Evolutionary conservation across 2,888 invertebrate genomes (phyloP).

Genomic region (Hirtodrosophila histrioides): DNA sequence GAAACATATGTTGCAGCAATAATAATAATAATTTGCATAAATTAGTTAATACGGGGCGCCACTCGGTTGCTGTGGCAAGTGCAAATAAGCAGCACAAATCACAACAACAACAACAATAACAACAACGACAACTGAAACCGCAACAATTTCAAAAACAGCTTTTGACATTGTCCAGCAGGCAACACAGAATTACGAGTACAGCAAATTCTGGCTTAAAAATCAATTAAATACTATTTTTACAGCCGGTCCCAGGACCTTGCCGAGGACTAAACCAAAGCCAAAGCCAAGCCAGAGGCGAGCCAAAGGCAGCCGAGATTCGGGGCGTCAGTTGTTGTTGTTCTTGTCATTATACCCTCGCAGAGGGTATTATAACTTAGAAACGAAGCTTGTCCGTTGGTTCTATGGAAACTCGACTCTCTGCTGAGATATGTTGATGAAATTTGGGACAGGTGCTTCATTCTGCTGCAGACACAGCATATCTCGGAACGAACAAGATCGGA

Average conservation of each 20-base stretch:
- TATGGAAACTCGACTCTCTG: too few relatives aligned
- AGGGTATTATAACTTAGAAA: not conserved
- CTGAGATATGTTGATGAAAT: too few relatives aligned
- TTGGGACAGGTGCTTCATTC: too few relatives aligned
- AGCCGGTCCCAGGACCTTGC: slow-evolving; percentile 31
- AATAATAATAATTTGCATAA: slow-evolving; percentile 80
- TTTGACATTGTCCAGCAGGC: slow-evolving; percentile 73
- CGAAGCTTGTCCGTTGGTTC: too few relatives aligned
- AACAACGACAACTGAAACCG: slow-evolving; percentile 37
- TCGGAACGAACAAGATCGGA: too few relatives aligned
- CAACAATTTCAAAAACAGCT: slow-evolving; percentile 76
- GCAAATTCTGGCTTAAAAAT: slow-evolving; percentile 77
- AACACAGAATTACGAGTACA: slow-evolving; percentile 59
- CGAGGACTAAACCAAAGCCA: slow-evolving; percentile 5
- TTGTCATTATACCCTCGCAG: slow-evolving; percentile 20
- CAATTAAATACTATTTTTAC: slow-evolving; percentile 77
- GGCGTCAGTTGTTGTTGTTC: slow-evolving; percentile 42
- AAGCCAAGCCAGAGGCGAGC: slow-evolving; percentile 21
- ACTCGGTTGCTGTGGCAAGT: slow-evolving; percentile 34
- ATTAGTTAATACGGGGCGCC: slow-evolving; percentile 66
- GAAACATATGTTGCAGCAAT: slow-evolving; percentile 77
- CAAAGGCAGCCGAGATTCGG: slow-evolving; percentile 59
- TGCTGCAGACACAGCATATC: too few relatives aligned
- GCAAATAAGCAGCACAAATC: slow-evolving; percentile 5
- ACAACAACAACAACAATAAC: slow-evolving; percentile 6